Conservation (phyloP, 2,113 vertebrate genomes). For the Gallinago jamesoni region DNA sequence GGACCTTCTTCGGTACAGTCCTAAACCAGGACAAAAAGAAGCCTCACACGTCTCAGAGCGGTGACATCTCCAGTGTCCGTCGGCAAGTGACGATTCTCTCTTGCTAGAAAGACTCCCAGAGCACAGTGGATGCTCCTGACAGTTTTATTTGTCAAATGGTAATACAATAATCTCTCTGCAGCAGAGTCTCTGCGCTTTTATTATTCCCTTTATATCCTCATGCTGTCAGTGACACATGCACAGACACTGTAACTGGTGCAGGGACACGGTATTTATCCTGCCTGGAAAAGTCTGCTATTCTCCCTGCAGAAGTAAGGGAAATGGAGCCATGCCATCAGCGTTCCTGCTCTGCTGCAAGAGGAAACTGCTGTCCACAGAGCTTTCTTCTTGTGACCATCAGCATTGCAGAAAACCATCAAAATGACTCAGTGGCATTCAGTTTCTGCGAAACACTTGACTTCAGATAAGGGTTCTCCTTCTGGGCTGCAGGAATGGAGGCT, state of each 20-base stretch:
- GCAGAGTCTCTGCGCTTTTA: not conserved
- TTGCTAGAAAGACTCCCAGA: not conserved
- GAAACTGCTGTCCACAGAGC: not conserved
- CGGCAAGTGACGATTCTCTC: not conserved
- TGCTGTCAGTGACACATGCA: not conserved
- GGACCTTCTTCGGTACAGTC: not conserved
- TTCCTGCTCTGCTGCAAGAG: not conserved
- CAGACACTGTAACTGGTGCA: not conserved
- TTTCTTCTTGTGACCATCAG: not conserved
- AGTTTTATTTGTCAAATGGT: slow-evolving; percentile 40
- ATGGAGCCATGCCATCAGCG: not conserved
- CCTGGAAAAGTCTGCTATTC: not conserved
- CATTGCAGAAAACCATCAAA: not conserved
- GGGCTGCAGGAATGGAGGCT: not conserved
- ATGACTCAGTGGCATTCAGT: not conserved
- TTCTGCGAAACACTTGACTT: not conserved
- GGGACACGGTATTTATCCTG: not conserved
- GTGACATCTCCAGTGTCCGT: not conserved
- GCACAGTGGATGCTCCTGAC: not conserved
- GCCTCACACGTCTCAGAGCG: not conserved
- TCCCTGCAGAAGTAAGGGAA: slow-evolving; percentile 44
- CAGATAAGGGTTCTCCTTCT: not conserved
- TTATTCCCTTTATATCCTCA: not conserved
- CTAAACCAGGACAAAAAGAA: not conserved
- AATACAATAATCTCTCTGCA: slow-evolving; percentile 34